Percentiles rank a stretch among this genome's conserved stretches.
phyloP scores from a whole-genome alignment of 2,797 vertebrate species.

The Chromis chromis region DNA sequence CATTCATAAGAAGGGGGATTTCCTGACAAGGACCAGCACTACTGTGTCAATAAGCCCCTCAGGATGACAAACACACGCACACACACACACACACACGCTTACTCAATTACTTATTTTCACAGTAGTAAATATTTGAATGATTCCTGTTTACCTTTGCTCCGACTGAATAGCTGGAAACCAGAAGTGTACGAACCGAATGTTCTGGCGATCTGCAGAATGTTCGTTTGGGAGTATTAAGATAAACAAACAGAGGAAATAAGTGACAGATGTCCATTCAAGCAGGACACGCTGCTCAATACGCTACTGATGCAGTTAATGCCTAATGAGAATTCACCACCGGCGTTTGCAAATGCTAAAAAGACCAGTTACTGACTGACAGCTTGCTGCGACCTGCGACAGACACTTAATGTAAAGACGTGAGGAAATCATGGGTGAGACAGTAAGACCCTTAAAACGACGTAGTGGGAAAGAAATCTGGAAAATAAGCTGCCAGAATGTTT shows the following conservation, averaged over 20 bases:
- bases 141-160: constrained; percentile 75
- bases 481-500: no score
- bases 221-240: constrained; percentile 74
- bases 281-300: constrained; percentile 63
- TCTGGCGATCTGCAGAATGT: constrained; percentile 34
- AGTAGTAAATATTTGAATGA: constrained; percentile 82
- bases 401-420: constrained; percentile 1
- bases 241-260: constrained; percentile 81
- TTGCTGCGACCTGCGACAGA: constrained; percentile 19
- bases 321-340: constrained; percentile 69
- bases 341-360: constrained; percentile 37
- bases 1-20: constrained; percentile 78
- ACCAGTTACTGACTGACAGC: constrained; percentile 78
- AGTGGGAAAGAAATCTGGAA: no score
- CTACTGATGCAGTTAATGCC: constrained; percentile 80
- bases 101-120: constrained; percentile 60
- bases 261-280: constrained; percentile 75
- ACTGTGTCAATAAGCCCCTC: constrained; percentile 67
- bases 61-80: constrained; percentile 47
- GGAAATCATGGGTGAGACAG: background rate
- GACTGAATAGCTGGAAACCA: constrained; percentile 55
- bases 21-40: constrained; percentile 64
- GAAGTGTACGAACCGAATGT: constrained; percentile 40
- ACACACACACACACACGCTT: constrained; percentile 14
- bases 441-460: no score